Base-by-base conservation (phyloP, 2,113 vertebrate genomes). In the Amblyornis subalaris region DNA sequence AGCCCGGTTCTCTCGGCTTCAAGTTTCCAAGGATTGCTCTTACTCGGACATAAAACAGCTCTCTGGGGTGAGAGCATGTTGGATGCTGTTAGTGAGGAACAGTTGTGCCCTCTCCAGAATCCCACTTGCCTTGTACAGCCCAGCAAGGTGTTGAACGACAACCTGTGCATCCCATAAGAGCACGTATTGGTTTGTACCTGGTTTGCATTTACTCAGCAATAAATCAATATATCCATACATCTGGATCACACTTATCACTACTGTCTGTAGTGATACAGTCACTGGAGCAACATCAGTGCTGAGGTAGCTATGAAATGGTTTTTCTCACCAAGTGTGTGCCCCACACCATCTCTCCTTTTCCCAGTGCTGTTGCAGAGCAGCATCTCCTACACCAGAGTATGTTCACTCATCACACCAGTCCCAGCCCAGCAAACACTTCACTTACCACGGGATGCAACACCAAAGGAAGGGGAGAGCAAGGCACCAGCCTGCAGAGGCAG, bases 141-240 rank as follows among this genome's bases (percentile, higher is more conserved):
- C 60, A 57, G 48, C 54, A 76, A 83, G 50, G 48, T 31, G 25
- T 8, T 57, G 16, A 87, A 36, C 38, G 64, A 42, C 47, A 48
- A 78, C 33, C 61, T 12, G 4, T 6, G 28, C 0, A 0, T 36
- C 61, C 38, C 7, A 0, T 21, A 71, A 58, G n/a, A 69, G 35
- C 40, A 25, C 0, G 0, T 8, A 2, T 4, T 45, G 20, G 6
- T 84, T 81, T 80, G 14, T 66, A 66, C 29, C 61, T 28, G 25
- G 21, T 54, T 81, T 66, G 61, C 42, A 38, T 58, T 71, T 71
- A 50, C 29, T 60, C 57, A 42, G 70, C 54, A 78, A 85, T 24
- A 44, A 29, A 82, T 35, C 33, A 22, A 3, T 23, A 26, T 5
- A 8, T 15, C 35, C 42, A 3, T 23, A 26, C 6, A 8, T 17